Evolutionary conservation across 2,113 vertebrate species (phyloP).

Genomic region (Hepsetus odoe): DNA sequence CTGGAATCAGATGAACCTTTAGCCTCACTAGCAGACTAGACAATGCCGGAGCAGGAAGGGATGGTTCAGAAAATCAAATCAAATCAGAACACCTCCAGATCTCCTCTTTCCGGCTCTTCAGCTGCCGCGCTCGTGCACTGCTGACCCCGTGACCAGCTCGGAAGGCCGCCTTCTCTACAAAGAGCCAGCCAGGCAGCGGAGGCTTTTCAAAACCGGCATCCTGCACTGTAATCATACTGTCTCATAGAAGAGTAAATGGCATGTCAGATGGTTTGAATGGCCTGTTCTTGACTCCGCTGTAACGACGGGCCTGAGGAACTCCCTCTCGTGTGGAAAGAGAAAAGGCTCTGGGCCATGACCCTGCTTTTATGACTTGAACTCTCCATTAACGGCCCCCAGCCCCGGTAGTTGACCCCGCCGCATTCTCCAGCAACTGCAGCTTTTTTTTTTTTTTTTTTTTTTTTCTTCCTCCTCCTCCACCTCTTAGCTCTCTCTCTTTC

Average conservation of each 20-base stretch:
- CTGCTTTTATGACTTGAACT: constrained; percentile 58
- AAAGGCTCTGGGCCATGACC: constrained; percentile 55
- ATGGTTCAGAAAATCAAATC: neutral
- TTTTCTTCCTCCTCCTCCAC: constrained; percentile 24
- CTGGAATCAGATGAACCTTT: neutral
- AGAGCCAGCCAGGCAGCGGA: constrained; percentile 2
- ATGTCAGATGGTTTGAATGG: constrained; percentile 52
- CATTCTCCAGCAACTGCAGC: constrained; percentile 38
- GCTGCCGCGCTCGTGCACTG: neutral
- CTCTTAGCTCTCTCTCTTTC: constrained; percentile 13
- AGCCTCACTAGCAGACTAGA: neutral
- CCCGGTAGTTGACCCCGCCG: constrained; percentile 41
- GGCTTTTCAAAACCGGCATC: constrained; percentile 35
- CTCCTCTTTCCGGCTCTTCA: neutral
- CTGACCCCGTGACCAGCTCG: constrained; percentile 13
- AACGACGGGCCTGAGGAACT: constrained; percentile 47
- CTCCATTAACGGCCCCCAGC: constrained; percentile 51
- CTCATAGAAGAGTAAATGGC: constrained; percentile 46
- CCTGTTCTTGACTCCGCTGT: constrained; percentile 57
- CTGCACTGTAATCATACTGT: constrained; percentile 50
- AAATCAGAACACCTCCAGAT: too few species aligned
- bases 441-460: neutral
- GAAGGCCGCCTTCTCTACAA: constrained; percentile 10
- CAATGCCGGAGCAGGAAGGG: neutral
- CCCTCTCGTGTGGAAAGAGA: constrained; percentile 49